Base-by-base conservation (phyloP, 92 coral and sea anemone genomes). In the Zoanthus sansibaricus region DNA sequence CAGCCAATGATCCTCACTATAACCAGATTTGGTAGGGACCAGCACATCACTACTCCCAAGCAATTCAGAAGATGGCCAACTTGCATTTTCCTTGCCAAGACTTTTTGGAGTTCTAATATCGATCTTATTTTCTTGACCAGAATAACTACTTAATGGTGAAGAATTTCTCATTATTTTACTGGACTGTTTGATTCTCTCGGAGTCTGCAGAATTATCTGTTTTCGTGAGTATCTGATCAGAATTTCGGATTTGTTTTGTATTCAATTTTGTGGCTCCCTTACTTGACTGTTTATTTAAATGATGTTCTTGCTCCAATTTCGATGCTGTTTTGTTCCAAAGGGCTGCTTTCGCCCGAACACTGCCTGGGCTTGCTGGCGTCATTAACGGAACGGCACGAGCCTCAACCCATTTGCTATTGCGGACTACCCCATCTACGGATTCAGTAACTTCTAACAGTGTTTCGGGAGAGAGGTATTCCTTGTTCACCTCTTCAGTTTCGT, bases 401-500 rank as follows among this genome's bases (percentile, higher is more conserved):
- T 80, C 85, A 16, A 80, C 74, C 85, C 85, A 80, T 37, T 66
- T 80, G 61, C 85, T 80, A 14, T 80, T 80, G 61, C 85, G 70
- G 73, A 80, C 46, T 3, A 80, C 45, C n/a, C 45, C 85, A 25
- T 42, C 85, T 3, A 67, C 58, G 4, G 75, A 46, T 70, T 17
- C 14, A 67, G 66, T 51, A 76, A 67, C 8, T 52, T 16, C 75
- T 30, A 2, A 30, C 1, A 45, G 44, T 62, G 71, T 9, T 46
- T 48, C 52, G 11, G 49, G 48, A 21, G n/a, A 44, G 1, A 69
- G 45, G 16, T 67, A 45, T 7, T 49, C 62, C 15, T 66, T 47
- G 31, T 14, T 67, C 8, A 54, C 45, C 2, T 49, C 47, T 46
- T 25, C 59, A 3, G 61, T 12, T 20, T 67, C 45, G 42, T 15